Evolutionary conservation across 1,140 invertebrate species (phyloP).

Genomic region (Sipha flava): DNA sequence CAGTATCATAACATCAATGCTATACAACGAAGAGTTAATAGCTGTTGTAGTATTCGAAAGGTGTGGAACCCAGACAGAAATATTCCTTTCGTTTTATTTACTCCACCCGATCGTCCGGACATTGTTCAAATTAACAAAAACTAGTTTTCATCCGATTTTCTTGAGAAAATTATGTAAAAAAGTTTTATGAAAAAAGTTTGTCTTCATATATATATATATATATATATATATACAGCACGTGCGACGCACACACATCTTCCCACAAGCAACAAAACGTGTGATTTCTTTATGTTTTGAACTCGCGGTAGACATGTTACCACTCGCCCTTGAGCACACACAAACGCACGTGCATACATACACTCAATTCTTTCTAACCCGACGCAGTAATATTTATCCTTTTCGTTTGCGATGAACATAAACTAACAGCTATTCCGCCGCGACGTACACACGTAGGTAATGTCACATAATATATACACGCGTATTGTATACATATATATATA

Average conservation of each 20-base stretch:
- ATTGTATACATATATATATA: background rate
- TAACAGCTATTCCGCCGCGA: background rate
- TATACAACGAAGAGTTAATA: too few relatives aligned
- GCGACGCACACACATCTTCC: background rate
- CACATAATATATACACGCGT: background rate
- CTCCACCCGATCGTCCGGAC: too few relatives aligned
- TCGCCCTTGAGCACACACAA: constrained; percentile 20
- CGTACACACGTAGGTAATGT: background rate
- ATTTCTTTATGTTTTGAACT: constrained; percentile 28
- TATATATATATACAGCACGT: too few relatives aligned
- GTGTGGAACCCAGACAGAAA: too few relatives aligned
- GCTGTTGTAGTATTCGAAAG: too few relatives aligned
- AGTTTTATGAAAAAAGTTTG: constrained; percentile 12
- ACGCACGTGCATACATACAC: background rate
- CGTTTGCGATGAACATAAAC: constrained; percentile 6
- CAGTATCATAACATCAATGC: too few relatives aligned
- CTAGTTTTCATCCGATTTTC: background rate
- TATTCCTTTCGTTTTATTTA: too few relatives aligned
- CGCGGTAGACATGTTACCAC: constrained; percentile 13
- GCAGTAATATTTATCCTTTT: background rate
- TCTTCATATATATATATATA: too few relatives aligned
- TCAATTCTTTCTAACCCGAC: background rate
- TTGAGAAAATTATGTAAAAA: background rate
- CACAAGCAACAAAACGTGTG: constrained; percentile 5
- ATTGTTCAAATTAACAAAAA: too few relatives aligned